phyloP scores from a whole-genome alignment of 2,113 vertebrate genomes.

The Syngnathoides biaculeatus region DNA sequence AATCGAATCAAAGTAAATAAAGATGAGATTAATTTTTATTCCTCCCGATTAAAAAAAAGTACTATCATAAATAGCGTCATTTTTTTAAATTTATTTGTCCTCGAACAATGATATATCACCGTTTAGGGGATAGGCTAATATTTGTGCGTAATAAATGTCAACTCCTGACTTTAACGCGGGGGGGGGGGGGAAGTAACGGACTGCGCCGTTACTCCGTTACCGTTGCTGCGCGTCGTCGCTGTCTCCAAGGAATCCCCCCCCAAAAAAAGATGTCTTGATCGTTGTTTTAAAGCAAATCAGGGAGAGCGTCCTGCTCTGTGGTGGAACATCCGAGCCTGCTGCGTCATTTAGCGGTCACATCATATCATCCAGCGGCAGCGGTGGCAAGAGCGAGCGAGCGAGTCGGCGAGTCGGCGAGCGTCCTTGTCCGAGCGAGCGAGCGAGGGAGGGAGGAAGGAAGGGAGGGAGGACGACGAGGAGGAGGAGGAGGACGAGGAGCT shows the following conservation, averaged over 20 bases:
- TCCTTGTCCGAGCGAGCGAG: constrained; percentile 15
- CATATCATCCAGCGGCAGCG: constrained; percentile 52
- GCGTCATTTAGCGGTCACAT: constrained; percentile 59
- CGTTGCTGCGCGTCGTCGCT: neutral
- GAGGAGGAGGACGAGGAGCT: constrained; percentile 44
- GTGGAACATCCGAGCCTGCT: constrained; percentile 12
- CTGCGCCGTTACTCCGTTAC: neutral
- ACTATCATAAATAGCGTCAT: neutral
- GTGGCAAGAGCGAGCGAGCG: constrained; percentile 19
- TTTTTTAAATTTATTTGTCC: neutral
- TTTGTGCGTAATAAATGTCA: neutral
- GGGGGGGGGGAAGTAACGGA: constrained; percentile 20
- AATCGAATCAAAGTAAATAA: neutral
- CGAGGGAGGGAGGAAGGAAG: constrained; percentile 36
- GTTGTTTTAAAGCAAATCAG: neutral
- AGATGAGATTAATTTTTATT: neutral
- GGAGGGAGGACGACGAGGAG: constrained; percentile 22
- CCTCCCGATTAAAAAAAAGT: neutral
- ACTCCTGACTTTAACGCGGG: constrained; percentile 4
- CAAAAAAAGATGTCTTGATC: neutral
- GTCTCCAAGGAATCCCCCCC: too few species aligned
- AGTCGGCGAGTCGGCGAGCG: neutral
- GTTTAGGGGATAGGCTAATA: neutral
- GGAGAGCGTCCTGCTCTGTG: neutral
- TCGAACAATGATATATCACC: neutral